Percentiles rank a stretch among this genome's conserved stretches.
Evolutionary conservation across 2,888 invertebrate genomes (phyloP).

Genomic region (Cephus spinipes): DNA sequence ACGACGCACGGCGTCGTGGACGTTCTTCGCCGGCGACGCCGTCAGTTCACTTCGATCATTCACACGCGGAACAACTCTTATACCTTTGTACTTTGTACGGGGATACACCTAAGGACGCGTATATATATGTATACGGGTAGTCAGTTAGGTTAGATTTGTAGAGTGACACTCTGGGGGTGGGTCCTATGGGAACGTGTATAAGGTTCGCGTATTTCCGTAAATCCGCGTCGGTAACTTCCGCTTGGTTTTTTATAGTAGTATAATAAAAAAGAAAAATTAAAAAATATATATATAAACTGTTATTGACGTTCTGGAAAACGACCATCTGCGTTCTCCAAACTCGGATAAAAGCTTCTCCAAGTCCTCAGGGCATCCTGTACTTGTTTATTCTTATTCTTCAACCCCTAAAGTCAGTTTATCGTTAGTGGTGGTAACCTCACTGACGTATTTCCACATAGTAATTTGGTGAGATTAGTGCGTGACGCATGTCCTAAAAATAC

Average conservation of each 20-base stretch:
- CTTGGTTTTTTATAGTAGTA: background rate
- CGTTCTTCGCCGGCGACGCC: background rate
- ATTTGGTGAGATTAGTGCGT: background rate
- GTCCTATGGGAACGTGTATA: background rate
- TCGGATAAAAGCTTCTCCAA: background rate
- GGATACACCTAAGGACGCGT: no score
- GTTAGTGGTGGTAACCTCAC: background rate
- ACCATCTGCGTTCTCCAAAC: background rate
- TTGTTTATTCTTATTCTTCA: background rate
- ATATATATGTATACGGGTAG: no score
- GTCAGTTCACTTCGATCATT: constrained; percentile 2
- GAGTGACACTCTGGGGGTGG: background rate
- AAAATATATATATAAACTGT: background rate
- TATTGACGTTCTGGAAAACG: background rate
- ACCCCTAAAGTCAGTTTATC: background rate
- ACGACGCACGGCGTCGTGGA: background rate
- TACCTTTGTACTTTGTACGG: background rate
- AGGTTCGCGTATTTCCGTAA: background rate
- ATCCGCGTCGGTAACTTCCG: background rate
- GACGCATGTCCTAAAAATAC: background rate
- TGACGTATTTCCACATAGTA: background rate
- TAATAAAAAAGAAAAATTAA: background rate
- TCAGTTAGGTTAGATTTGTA: background rate
- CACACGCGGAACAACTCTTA: background rate
- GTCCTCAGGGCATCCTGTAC: background rate